Base-by-base conservation (phyloP, 2,113 vertebrate genomes). In the Ascaphus truei region DNA sequence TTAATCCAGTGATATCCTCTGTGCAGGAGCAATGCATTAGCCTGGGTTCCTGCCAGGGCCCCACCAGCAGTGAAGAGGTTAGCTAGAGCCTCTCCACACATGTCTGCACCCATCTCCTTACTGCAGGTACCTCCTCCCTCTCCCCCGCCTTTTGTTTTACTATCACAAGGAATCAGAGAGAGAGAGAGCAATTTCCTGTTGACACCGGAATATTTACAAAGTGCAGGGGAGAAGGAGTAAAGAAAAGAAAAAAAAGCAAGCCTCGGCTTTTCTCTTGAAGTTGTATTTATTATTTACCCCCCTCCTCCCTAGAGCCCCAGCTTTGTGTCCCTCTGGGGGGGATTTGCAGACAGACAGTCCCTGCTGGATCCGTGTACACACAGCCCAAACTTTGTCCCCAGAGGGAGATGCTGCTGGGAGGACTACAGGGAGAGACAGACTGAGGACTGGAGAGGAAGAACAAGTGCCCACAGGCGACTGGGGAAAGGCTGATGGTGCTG, bases 181-280 rank as follows among this genome's bases (percentile, higher is more conserved):
- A n/a, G n/a, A 77, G 64, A 67, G 80, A 76, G 71, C 76, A 75
- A 85, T 81, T 91, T 91, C 89, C 91, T 90, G 91, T 88, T 79
- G 85, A 85, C 83, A 75, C 74, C 13, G 73, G 79, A 75, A 82
- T 81, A 50, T 73, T 66, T 81, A 30, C 86, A 76, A 77, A 77
- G 80, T 84, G 80, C 83, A 66, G 81, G 83, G 69, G 82, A 77
- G 76, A 75, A 79, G 78, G 43, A 47, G 7, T n/a, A n/a, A 29
- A 47, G 25, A 9, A 7, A 16, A 34, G 20, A 26, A 41, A n/a
- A 57, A 36, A 16, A 13, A 45, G n/a, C 41, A n/a, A n/a, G n/a
- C n/a, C n/a, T 10, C 37, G 4, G 37, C 34, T 22, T 43, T 51
- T 16, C 30, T 3, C 15, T 22, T 30, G 56, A 30, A 61, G 66